Base-by-base conservation (phyloP, 2,888 invertebrate species). In the Epinotia demarniana region DNA sequence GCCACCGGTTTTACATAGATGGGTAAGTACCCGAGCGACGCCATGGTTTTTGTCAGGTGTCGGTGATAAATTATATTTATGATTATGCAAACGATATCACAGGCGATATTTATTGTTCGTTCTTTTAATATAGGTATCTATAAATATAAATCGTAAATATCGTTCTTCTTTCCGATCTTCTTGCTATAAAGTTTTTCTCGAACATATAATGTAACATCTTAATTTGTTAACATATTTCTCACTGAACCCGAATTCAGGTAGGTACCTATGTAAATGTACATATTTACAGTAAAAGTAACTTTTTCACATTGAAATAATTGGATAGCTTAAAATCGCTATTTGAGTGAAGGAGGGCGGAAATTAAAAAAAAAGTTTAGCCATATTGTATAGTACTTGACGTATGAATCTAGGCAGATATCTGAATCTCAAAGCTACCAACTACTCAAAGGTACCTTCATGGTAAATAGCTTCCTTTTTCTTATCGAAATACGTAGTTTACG, bases 1-100 rank as follows among this genome's bases (percentile, higher is more conserved):
- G 77, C 78, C 77, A 93, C 93, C 91, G 91, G 92, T 92, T 91
- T 90, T 91, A 90, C 90, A 84, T 86, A 84, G 80, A 84, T 27
- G 23, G 23, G 23, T 83, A 83, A 3, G 23, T 83, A 83, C 83
- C 85, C 85, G 73, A 83, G 82, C 87, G 89, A 88, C 88, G 88
- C 85, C 89, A 88, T 86, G 85, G 78, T 86, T 89, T 89, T 87
- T 86, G 83, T 84, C 80, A 84, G 82, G 83, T 85, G 87, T 87
- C 83, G 79, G 81, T 84, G 84, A 86, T 84, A 84, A 83, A 85
- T 85, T 87, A 84, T 85, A 83, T 84, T 83, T 81, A 82, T 81
- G 82, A 84, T 84, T 86, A 83, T 83, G 85, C 84, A 84, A 84
- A 85, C 78, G 85, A 89, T 90, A 86, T 80, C 78, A 70, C 70